phyloP scores from a whole-genome alignment of 2,113 vertebrate genomes.

The Abramis brama region DNA sequence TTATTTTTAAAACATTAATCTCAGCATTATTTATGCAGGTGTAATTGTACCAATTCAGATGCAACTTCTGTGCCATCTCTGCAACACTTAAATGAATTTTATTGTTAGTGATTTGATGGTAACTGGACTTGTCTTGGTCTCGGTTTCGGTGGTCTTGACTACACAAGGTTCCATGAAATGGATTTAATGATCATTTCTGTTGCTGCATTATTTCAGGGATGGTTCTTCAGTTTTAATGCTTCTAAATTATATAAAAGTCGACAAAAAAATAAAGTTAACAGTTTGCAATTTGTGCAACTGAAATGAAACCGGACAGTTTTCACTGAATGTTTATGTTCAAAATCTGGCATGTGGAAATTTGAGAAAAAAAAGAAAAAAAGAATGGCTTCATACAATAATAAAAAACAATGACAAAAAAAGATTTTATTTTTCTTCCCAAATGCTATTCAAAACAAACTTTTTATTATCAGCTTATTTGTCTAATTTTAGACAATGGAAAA shows the following conservation, averaged over 20 bases:
- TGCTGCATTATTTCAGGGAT: neutral
- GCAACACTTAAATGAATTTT: no score
- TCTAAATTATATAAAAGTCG: neutral
- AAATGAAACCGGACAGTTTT: neutral
- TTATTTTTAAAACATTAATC: no score
- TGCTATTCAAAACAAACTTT: neutral
- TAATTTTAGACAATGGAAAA: neutral
- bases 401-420: neutral
- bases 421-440: neutral
- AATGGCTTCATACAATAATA: neutral
- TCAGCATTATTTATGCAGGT: no score
- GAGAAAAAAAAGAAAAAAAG: no score
- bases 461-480: neutral
- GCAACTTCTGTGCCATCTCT: no score
- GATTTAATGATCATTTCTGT: neutral
- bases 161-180: neutral
- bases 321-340: no score
- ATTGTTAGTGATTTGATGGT: no score
- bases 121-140: no score
- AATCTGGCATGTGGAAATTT: neutral
- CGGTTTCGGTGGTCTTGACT: no score
- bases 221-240: neutral
- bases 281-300: neutral
- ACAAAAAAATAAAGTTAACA: neutral
- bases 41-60: no score